Base-by-base conservation (phyloP, 2,113 vertebrate genomes). In the Lanius collurio region DNA sequence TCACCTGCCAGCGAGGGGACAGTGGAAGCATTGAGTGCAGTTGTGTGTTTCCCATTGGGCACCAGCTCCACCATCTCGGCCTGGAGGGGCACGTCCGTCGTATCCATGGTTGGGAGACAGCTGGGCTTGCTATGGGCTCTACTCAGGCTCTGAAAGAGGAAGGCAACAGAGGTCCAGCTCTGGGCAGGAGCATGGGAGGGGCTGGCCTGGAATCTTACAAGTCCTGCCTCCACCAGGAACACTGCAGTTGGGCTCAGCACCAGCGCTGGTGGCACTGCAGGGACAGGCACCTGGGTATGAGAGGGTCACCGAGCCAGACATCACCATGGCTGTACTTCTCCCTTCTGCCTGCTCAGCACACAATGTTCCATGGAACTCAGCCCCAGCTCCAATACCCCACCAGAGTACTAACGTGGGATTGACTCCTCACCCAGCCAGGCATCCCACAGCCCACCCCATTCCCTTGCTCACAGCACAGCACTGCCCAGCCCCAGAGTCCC, bases 51-150 rank as follows among this genome's bases (percentile, higher is more conserved):
- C 89, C 98, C 98, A 0, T 98, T 98, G 87, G 98, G 98, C 52
- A 98, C 98, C 93, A 98, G 94, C 37, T 98, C 98, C 90, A 98
- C 97, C 98, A 98, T 98, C 95, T 98, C 98, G 0, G 97, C 94
- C 95, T 98, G 98, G 60, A 98, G 89, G 49, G 97, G 96, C 2
- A 89, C n/a, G 3, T 97, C 94, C 2, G 60, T 91, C 44, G 88
- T 49, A 4, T 97, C 97, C 97, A 98, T 98, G 88, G 88, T 0
- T 26, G 21, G 42, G 41, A 86, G 50, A 59, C 5, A 30, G 70
- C 53, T 56, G 62, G 44, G 46, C 62, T 95, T 12, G 1, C 64
- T 81, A 39, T 0, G 1, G 78, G 52, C 60, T 94, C 67, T 92
- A 53, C 67, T 88, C 2, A 5, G 71, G 55, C 71, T 96, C 97